Evolutionary conservation across 2,797 vertebrate genomes (phyloP).

Genomic region (Gobio occitaniae): DNA sequence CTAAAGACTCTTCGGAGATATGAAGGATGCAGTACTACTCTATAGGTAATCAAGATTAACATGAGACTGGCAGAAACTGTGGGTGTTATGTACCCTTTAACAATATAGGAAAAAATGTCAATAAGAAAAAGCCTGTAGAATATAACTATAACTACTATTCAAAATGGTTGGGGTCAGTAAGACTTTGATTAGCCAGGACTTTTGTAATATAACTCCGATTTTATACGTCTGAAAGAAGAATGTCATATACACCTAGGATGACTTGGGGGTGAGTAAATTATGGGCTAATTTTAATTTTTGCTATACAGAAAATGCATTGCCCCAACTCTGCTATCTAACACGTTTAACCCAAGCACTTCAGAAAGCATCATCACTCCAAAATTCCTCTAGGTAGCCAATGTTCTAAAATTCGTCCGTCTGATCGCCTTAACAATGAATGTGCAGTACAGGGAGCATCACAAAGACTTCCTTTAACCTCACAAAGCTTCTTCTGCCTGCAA

Average conservation of each 20-base stretch:
- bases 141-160: neutral
- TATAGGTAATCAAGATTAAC: too few relatives aligned
- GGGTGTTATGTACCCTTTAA: too few relatives aligned
- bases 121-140: neutral
- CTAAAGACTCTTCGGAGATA: too few relatives aligned
- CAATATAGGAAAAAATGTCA: neutral
- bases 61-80: too few relatives aligned
- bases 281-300: neutral
- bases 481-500: conserved; percentile 62
- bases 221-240: too few relatives aligned
- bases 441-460: conserved; percentile 60
- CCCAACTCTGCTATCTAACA: neutral
- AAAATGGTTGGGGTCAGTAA: neutral
- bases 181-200: too few relatives aligned
- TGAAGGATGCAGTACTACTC: too few relatives aligned
- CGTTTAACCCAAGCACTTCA: neutral
- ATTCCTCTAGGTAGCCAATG: conserved; percentile 69
- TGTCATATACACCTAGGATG: too few relatives aligned
- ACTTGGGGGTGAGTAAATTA: too few relatives aligned
- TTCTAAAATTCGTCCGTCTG: conserved; percentile 66
- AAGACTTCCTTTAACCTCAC: conserved; percentile 70
- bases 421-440: conserved; percentile 63
- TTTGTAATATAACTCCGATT: too few relatives aligned
- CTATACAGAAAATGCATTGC: neutral
- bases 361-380: neutral